Percentiles rank a stretch among this genome's conserved stretches.
Conservation (phyloP, 2,113 vertebrate genomes). For the Elgaria multicarinata region DNA sequence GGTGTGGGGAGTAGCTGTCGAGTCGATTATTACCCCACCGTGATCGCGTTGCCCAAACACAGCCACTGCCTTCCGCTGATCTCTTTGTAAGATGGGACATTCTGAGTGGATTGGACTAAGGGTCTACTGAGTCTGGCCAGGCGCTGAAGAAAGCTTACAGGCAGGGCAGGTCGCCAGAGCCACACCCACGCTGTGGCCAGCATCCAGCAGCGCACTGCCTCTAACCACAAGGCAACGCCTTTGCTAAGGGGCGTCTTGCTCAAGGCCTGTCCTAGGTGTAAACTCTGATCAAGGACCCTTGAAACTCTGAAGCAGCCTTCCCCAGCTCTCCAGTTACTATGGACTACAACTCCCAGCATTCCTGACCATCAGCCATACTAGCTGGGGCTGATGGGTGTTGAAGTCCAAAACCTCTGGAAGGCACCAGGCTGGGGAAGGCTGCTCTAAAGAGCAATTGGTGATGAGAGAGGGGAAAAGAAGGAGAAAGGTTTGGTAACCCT, state of each 20-base stretch:
- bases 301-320: too few species aligned
- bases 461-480: too few species aligned
- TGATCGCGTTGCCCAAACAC: too few species aligned
- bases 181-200: neutral
- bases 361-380: too few species aligned
- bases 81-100: too few species aligned
- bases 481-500: neutral
- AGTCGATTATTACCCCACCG: too few species aligned
- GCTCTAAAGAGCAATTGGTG: neutral
- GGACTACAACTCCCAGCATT: too few species aligned
- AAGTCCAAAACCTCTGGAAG: too few species aligned
- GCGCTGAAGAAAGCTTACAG: neutral
- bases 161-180: neutral
- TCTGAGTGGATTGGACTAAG: neutral
- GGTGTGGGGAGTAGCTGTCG: too few species aligned
- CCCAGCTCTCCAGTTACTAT: too few species aligned
- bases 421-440: too few species aligned
- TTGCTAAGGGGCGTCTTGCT: neutral
- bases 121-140: neutral
- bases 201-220: neutral
- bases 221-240: neutral
- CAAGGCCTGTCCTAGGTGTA: neutral
- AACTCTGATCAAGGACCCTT: neutral
- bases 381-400: too few species aligned
- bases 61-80: neutral